phyloP scores from a whole-genome alignment of 2,113 vertebrate genomes.

The Toxotes chatareus region DNA sequence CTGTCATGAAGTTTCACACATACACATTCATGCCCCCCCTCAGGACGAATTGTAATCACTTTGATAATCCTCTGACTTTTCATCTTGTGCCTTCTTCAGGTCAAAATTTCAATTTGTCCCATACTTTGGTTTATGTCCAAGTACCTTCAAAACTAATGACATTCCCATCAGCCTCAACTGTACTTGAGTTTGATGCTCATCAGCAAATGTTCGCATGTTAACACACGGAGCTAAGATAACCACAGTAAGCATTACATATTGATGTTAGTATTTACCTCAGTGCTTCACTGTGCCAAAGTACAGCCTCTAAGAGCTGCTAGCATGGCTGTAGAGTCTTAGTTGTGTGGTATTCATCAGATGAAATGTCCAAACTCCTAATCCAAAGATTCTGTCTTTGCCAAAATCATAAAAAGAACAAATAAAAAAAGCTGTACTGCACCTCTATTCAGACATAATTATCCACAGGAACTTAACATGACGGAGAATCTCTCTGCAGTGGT shows the following conservation, averaged over 20 bases:
- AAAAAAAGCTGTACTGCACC: background rate
- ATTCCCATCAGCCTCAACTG: background rate
- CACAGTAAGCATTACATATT: background rate
- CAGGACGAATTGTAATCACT: background rate
- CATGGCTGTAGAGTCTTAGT: background rate
- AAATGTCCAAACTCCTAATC: background rate
- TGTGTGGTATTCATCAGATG: background rate
- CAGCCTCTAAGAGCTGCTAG: background rate
- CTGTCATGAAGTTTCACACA: background rate
- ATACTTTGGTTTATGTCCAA: background rate
- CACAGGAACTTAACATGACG: conserved; percentile 13
- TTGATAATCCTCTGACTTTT: background rate
- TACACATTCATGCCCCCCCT: background rate
- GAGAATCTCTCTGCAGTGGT: background rate
- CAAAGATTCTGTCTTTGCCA: background rate
- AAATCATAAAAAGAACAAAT: background rate
- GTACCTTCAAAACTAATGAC: background rate
- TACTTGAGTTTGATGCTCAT: background rate
- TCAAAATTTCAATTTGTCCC: background rate
- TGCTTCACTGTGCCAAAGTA: background rate
- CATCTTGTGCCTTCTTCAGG: background rate
- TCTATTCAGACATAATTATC: conserved; percentile 34
- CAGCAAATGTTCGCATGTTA: background rate
- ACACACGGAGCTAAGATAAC: background rate
- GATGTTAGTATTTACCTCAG: background rate